phyloP scores from a whole-genome alignment of 2,797 vertebrate genomes.

The Trachurus trachurus region DNA sequence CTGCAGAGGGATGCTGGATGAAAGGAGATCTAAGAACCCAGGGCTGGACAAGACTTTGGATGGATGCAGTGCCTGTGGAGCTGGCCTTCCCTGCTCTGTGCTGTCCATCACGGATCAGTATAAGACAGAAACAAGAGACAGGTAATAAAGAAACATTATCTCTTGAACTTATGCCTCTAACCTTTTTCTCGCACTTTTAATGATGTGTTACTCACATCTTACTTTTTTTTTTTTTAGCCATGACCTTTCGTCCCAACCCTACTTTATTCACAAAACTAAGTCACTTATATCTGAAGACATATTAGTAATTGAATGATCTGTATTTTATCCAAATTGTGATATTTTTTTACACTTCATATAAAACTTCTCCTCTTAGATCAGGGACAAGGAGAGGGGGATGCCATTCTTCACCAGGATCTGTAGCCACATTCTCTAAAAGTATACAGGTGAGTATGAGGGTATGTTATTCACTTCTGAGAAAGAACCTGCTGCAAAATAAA shows the following conservation, averaged over 20 bases:
- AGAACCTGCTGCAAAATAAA: constrained; percentile 50
- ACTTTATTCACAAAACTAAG: not conserved
- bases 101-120: constrained; percentile 20
- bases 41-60: constrained; percentile 40
- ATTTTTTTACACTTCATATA: constrained; percentile 21
- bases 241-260: not conserved
- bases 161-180: not conserved
- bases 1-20: constrained; percentile 29
- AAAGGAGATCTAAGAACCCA: constrained; percentile 47
- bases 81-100: not conserved
- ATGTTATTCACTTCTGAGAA: constrained; percentile 32
- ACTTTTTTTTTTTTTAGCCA: not conserved
- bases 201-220: not conserved
- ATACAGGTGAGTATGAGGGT: constrained; percentile 32
- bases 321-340: constrained; percentile 15
- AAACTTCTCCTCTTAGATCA: not conserved
- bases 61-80: constrained; percentile 25
- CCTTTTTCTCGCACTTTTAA: not conserved
- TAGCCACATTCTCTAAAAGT: constrained; percentile 35
- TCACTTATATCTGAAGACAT: too few species aligned
- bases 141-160: constrained; percentile 4
- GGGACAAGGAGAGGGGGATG: not conserved
- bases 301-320: not conserved
- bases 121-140: not conserved
- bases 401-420: constrained; percentile 28